Evolutionary conservation across 2,113 vertebrate species (phyloP).

Genomic region (Haplochromis vanheusdeni): DNA sequence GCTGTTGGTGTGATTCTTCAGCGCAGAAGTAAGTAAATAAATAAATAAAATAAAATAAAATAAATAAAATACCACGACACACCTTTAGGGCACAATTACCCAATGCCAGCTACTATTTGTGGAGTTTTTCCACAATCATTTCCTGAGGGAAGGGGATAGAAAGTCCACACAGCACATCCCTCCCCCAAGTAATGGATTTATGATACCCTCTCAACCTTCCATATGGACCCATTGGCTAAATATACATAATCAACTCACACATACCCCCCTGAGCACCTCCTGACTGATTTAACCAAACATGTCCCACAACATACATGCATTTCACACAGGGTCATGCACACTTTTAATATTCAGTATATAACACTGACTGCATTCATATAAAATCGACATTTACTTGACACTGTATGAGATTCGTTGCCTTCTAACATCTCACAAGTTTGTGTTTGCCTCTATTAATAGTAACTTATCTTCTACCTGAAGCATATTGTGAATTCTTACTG

Average conservation of each 20-base stretch:
- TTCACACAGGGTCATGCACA: neutral
- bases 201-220: slow-evolving; percentile 28
- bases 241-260: slow-evolving; percentile 25
- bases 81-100: slow-evolving; percentile 68
- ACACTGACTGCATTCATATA: neutral
- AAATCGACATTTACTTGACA: neutral
- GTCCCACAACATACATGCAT: neutral
- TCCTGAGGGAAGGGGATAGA: slow-evolving; percentile 12
- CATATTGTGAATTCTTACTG: neutral
- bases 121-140: slow-evolving; percentile 36
- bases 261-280: neutral
- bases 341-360: neutral
- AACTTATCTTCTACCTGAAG: neutral
- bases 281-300: neutral
- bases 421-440: neutral
- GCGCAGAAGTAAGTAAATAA: slow-evolving; percentile 40
- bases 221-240: slow-evolving; percentile 35
- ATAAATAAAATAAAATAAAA: slow-evolving; percentile 9
- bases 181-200: slow-evolving; percentile 31
- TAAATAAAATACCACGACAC: slow-evolving; percentile 56
- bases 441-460: neutral
- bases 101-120: slow-evolving; percentile 60
- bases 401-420: neutral
- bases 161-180: slow-evolving; percentile 11
- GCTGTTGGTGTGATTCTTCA: slow-evolving; percentile 50